Percentiles rank a stretch among this genome's conserved stretches.
Conservation (phyloP, 2,113 vertebrate genomes). For the Acanthochromis polyacanthus region DNA sequence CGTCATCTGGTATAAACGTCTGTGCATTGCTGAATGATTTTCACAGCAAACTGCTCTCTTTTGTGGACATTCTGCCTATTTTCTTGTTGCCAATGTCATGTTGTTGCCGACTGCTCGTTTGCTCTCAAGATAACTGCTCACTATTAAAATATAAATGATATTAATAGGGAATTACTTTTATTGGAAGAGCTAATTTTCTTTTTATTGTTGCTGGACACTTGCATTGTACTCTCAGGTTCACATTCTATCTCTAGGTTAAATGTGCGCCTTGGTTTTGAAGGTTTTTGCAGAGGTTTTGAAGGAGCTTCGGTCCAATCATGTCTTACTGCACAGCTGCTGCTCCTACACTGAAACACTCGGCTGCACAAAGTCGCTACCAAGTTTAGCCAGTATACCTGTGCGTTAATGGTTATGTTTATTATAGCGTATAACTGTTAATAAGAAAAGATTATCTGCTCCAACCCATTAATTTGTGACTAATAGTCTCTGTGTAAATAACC, state of each 20-base stretch:
- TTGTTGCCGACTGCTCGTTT: too few species aligned
- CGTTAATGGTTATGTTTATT: constrained; percentile 9
- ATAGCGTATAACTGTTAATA: constrained; percentile 8
- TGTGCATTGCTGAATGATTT: too few species aligned
- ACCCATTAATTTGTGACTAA: constrained; percentile 7
- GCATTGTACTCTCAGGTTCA: background rate
- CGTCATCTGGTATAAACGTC: too few species aligned
- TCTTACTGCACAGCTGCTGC: background rate
- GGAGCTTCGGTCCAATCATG: background rate
- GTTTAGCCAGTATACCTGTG: constrained; percentile 6
- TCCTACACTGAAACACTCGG: background rate
- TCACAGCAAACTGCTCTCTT: too few species aligned
- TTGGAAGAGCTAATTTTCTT: too few species aligned
- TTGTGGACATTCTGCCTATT: too few species aligned
- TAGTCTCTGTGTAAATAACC: background rate
- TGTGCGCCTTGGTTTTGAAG: background rate
- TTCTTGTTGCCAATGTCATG: too few species aligned
- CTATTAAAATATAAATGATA: too few species aligned
- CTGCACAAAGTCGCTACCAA: constrained; percentile 4
- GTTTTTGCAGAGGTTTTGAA: constrained; percentile 11
- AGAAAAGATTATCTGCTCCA: constrained; percentile 2
- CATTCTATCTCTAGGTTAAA: too few species aligned
- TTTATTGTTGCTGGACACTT: background rate
- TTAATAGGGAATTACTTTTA: too few species aligned
- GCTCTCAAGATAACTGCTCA: too few species aligned